A percentile compares a stretch with the other conserved stretches of the same genome.
Conservation (phyloP, 2,888 invertebrate genomes). For the Fabriciana adippe region DNA sequence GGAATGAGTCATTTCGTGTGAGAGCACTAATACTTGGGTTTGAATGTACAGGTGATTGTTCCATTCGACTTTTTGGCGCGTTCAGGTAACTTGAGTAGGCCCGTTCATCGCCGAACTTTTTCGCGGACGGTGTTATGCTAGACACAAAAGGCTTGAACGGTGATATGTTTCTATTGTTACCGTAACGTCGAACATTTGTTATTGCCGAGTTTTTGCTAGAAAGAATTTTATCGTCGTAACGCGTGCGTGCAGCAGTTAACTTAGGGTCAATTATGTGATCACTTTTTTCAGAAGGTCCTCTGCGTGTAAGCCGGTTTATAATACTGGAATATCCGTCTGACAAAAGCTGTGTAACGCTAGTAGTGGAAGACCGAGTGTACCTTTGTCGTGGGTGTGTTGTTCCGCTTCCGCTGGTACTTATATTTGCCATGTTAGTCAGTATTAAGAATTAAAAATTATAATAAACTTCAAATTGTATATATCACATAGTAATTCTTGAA, state of each 20-base stretch:
- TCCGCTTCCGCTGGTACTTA: conserved; percentile 64
- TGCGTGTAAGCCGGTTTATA: conserved; percentile 89
- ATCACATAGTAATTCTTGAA: conserved; percentile 62
- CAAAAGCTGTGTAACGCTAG: conserved; percentile 92
- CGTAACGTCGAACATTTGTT: conserved; percentile 69
- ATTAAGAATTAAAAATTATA: conserved; percentile 41
- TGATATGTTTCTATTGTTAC: conserved; percentile 70
- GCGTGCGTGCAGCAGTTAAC: conserved; percentile 57
- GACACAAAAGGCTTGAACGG: conserved; percentile 67
- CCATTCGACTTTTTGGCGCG: conserved; percentile 62
- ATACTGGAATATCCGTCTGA: conserved; percentile 94
- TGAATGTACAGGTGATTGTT: conserved; percentile 71
- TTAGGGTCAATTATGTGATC: conserved; percentile 71
- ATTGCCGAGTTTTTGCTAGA: conserved; percentile 65
- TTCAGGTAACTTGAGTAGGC: conserved; percentile 70
- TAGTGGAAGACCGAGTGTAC: conserved; percentile 89
- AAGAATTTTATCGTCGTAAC: conserved; percentile 72
- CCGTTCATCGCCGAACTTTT: conserved; percentile 70
- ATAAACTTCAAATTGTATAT: conserved; percentile 65
- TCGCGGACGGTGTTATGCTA: conserved; percentile 51
- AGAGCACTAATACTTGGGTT: conserved; percentile 66
- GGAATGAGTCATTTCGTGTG: conserved; percentile 76
- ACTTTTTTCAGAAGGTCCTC: conserved; percentile 88
- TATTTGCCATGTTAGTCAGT: conserved; percentile 57
- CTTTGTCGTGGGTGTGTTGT: conserved; percentile 83